Conservation (phyloP, 2,113 vertebrate species). For the Physeter macrocephalus region DNA sequence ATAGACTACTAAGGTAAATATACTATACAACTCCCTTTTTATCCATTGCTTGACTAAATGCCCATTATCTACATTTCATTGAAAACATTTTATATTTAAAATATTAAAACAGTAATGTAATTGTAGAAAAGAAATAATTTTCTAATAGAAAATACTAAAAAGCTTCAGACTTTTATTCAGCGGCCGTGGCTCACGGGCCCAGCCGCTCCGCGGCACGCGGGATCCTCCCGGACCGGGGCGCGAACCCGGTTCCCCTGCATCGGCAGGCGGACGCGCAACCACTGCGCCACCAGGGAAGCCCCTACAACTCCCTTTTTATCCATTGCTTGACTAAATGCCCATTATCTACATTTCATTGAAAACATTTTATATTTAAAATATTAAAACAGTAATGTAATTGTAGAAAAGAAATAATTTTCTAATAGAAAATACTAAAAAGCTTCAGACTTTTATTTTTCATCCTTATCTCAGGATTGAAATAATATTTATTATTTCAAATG, state of each 20-base stretch:
- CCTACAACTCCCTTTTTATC: too few relatives aligned
- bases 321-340: not conserved
- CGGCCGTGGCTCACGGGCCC: too few relatives aligned
- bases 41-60: not conserved
- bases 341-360: not conserved
- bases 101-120: not conserved
- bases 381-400: not conserved
- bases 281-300: too few relatives aligned
- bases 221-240: too few relatives aligned
- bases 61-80: not conserved
- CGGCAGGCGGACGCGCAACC: too few relatives aligned
- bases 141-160: conserved; percentile 13
- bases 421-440: conserved; percentile 7
- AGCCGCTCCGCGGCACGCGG: too few relatives aligned
- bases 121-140: not conserved
- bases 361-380: not conserved
- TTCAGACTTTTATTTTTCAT: not conserved
- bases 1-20: not conserved
- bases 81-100: not conserved
- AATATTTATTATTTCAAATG: not conserved
- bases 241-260: too few relatives aligned
- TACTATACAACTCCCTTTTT: not conserved
- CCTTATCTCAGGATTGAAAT: not conserved
- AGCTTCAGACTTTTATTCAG: not conserved
- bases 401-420: not conserved